A percentile compares a stretch with the other conserved stretches of the same genome.
phyloP scores from a whole-genome alignment of 2,113 vertebrate species.

The Guaruba guarouba region DNA sequence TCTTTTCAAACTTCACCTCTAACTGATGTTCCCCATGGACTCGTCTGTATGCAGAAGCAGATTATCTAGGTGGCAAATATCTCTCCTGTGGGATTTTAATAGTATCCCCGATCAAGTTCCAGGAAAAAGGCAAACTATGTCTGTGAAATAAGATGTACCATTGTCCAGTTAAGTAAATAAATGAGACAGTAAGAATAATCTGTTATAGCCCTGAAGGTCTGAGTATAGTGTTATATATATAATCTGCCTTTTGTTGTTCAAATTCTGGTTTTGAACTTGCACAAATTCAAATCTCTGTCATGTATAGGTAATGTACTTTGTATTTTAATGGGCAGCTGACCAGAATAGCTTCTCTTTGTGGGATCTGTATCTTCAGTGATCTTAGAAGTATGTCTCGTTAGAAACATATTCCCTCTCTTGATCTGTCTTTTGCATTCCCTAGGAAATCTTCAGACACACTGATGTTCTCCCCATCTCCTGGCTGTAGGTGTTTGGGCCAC shows the following conservation, averaged over 20 bases:
- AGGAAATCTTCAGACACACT: not conserved
- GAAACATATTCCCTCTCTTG: not conserved
- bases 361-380: not conserved
- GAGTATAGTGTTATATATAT: not conserved
- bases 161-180: not conserved
- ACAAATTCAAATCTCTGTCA: not conserved
- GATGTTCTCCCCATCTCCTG: not conserved
- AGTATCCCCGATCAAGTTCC: not conserved
- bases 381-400: not conserved
- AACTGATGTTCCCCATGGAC: not conserved
- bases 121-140: not conserved
- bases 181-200: not conserved
- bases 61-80: not conserved
- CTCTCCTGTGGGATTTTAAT: not conserved
- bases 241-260: not conserved
- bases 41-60: not conserved
- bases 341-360: not conserved
- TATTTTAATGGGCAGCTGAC: conserved; percentile 7
- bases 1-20: not conserved
- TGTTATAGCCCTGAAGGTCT: not conserved
- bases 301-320: not conserved
- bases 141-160: not conserved
- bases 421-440: not conserved
- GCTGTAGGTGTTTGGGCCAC: not conserved
- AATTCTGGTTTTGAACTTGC: not conserved